Conservation (phyloP, 2,888 invertebrate species). For the Rhagonycha lutea region DNA sequence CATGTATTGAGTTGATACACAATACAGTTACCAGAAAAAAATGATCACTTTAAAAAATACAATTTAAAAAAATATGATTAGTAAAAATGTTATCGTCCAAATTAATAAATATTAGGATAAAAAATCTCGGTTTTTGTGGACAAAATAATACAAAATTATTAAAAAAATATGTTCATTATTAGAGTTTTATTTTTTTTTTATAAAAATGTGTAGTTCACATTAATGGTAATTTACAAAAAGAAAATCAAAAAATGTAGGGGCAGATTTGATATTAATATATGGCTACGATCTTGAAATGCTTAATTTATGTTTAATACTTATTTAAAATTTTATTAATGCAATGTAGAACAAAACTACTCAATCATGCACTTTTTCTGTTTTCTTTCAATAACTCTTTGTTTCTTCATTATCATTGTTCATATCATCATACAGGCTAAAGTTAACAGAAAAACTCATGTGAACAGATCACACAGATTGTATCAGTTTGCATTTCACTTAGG, state of each 20-base stretch:
- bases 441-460: conserved; percentile 54
- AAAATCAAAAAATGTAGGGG: neutral
- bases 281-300: neutral
- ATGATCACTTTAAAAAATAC: no score
- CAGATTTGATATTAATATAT: neutral
- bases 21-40: neutral
- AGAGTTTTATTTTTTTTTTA: no score
- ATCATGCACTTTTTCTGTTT: conserved; percentile 27
- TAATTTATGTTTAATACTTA: neutral
- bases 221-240: neutral
- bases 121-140: no score
- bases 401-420: conserved; percentile 36
- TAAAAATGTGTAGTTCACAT: neutral
- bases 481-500: conserved; percentile 75
- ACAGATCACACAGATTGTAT: conserved; percentile 61
- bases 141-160: no score
- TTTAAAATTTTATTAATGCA: conserved; percentile 3
- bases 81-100: no score
- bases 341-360: conserved; percentile 40
- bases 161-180: no score
- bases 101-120: no score
- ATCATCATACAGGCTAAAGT: conserved; percentile 59
- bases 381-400: neutral
- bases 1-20: neutral
- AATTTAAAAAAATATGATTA: no score